These are phyloP conservation scores for Orthonyx spaldingii DNA, from an alignment of 2,113 vertebrate genomes.

Conservation along the genomic window DNA sequence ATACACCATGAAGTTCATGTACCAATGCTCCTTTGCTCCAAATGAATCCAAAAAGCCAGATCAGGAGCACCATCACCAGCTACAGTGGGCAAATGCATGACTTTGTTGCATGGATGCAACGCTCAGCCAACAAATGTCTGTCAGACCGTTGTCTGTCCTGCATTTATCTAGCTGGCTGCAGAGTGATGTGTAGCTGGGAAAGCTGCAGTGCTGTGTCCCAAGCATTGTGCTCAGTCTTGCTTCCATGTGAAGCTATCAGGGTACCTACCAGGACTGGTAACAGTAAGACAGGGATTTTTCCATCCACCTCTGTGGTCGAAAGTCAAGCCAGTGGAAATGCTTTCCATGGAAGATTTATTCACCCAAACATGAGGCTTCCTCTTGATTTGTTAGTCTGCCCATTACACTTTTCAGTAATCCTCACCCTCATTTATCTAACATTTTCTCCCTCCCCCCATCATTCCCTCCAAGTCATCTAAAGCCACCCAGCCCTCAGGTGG, in stretches of 20 bases:
- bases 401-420: background rate
- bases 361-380: background rate
- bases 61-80: background rate
- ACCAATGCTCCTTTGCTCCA: background rate
- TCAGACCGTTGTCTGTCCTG: background rate
- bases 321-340: background rate
- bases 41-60: background rate
- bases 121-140: background rate
- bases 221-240: background rate
- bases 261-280: background rate
- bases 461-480: background rate
- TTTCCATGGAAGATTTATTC: background rate
- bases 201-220: background rate
- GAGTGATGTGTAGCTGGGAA: background rate
- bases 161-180: background rate
- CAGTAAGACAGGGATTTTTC: background rate
- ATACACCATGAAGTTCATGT: background rate
- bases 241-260: background rate
- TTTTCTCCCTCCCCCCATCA: background rate
- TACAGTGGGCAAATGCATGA: background rate
- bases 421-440: background rate
- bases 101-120: background rate
- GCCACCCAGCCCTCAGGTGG: background rate
- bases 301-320: background rate
- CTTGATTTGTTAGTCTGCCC: background rate